phyloP scores from a whole-genome alignment of 2,888 invertebrate genomes.

The Chloromyia formosa region DNA sequence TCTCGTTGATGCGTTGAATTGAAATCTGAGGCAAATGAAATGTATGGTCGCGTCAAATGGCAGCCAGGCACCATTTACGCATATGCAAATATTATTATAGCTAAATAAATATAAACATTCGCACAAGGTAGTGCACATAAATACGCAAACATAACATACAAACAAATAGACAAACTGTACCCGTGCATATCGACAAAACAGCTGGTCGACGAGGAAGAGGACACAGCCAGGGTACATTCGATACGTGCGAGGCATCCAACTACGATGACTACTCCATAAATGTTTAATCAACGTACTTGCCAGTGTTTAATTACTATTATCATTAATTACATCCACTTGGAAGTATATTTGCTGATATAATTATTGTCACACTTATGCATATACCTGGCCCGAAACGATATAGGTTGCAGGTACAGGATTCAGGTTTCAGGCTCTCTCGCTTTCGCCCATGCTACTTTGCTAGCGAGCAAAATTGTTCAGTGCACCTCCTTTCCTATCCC shows the following conservation, averaged over 20 bases:
- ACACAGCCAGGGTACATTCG: neutral
- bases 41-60: slow-evolving; percentile 40
- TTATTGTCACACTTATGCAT: slow-evolving; percentile 53
- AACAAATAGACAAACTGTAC: slow-evolving; percentile 21
- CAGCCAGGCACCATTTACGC: slow-evolving; percentile 41
- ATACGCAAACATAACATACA: slow-evolving; percentile 24
- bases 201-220: neutral
- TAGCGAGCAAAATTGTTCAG: too few relatives aligned
- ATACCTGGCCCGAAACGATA: neutral
- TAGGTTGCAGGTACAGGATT: too few relatives aligned
- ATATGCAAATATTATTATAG: slow-evolving; percentile 46
- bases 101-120: slow-evolving; percentile 41
- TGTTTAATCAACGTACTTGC: slow-evolving; percentile 54
- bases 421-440: too few relatives aligned
- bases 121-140: slow-evolving; percentile 30
- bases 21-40: slow-evolving; percentile 44
- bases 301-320: slow-evolving; percentile 55
- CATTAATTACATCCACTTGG: slow-evolving; percentile 52
- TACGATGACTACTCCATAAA: slow-evolving; percentile 48
- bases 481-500: too few relatives aligned
- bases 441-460: too few relatives aligned
- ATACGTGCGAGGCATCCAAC: neutral
- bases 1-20: slow-evolving; percentile 33
- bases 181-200: neutral
- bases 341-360: slow-evolving; percentile 54